Conservation (phyloP, 2,113 vertebrate genomes). For the Podilymbus podiceps region DNA sequence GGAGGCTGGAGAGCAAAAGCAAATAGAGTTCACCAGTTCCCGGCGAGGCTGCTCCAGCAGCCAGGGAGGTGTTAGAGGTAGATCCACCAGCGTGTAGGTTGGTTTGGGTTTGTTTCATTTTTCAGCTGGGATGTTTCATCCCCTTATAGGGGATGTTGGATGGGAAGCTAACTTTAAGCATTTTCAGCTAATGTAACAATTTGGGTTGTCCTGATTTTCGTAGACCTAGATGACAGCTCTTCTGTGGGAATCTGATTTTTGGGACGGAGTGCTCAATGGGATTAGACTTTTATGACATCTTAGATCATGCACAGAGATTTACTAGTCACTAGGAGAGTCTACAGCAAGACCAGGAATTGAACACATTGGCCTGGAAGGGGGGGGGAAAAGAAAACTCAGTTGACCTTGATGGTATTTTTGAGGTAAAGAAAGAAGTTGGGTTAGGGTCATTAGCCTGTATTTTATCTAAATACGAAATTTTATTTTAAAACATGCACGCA, state of each 20-base stretch:
- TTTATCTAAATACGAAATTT: background rate
- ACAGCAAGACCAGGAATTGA: background rate
- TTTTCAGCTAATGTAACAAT: background rate
- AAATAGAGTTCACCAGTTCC: background rate
- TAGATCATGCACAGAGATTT: background rate
- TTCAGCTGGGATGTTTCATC: background rate
- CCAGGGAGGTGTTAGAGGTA: background rate
- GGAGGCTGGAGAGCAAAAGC: background rate
- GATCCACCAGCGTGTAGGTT: background rate
- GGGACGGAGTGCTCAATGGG: rapidly evolving
- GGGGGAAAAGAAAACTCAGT: rapidly evolving
- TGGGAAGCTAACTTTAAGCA: background rate
- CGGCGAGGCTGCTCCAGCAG: background rate
- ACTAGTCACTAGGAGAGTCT: background rate
- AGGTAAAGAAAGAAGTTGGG: background rate
- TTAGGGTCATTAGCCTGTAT: background rate
- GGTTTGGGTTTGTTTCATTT: background rate
- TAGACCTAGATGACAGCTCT: background rate
- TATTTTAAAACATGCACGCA: background rate
- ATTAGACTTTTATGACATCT: background rate
- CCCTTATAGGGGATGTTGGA: rapidly evolving
- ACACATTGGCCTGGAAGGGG: background rate
- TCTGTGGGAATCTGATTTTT: background rate
- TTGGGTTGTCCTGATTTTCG: background rate
- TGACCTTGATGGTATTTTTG: background rate